Evolutionary conservation across 2,888 invertebrate genomes (phyloP), one percentile per base, ranked within the genome.

Genomic region (Mythimna lalbum): DNA sequence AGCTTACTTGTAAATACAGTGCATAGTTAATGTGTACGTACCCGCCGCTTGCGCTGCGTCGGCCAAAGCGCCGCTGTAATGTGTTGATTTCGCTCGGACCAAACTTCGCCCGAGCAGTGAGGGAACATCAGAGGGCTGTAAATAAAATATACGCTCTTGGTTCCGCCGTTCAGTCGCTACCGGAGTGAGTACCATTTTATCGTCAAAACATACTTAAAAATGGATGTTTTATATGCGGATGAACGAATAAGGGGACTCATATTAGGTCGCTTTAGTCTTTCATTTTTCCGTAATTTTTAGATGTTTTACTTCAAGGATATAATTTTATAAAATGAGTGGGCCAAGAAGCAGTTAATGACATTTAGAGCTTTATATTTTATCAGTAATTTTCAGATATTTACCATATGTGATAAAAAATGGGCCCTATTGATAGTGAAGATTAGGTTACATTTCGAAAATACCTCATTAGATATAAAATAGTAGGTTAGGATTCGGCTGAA

Each of bases 81-180:
- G 91, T 53, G 96, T 96, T 21, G 96, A 93, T 88, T 97, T 97
- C 1, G 96, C 94, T 36, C 96, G 88, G 6, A 96, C 96, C 81
- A 93, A 89, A 77, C 96, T 96, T 59, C 97, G 91, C 0, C 97
- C 97, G 47, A 96, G 91, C 33, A 97, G 88, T 0, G 96, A 95
- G 63, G 94, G 92, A 21, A 96, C 95, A 83, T 97, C 96, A 47
- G 93, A 79, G 64, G 86, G 85, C 95, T 95, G 84, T 64, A 77
- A 89, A 87, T 81, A 81, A 78, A 64, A 74, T 60, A 76, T 69
- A 27, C 66, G 31, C 65, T 73, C 59, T 59, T 69, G 43, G 39
- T 73, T 66, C 50, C 55, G 52, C 43, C 4, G 39, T 73, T 66
- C 50, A 57, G 52, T 36, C 4, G 9, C 63, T 59, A 31, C 43